Percentiles rank a stretch among this genome's conserved stretches.
These are phyloP conservation scores for Pangasius macronema DNA, from an alignment of 2,797 vertebrate species.

Conservation along the genomic window DNA sequence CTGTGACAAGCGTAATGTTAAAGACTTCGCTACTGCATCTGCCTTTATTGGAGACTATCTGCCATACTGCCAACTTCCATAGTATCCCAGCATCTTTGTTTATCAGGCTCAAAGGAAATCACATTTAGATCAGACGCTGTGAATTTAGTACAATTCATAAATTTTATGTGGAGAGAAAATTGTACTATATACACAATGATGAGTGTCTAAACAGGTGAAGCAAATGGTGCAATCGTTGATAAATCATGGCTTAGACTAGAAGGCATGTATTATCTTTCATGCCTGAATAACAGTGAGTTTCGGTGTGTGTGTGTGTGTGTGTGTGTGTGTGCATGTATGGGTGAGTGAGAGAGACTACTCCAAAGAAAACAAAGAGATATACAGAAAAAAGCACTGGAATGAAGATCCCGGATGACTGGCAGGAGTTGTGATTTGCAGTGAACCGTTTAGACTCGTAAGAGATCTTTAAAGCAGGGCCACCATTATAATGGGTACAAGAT, in stretches of 20 bases:
- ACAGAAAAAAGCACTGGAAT: slow-evolving; percentile 45
- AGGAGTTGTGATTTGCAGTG: slow-evolving; percentile 51
- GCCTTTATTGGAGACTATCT: neutral
- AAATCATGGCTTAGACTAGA: slow-evolving; percentile 21
- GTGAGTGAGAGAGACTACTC: neutral
- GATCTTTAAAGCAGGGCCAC: slow-evolving; percentile 39
- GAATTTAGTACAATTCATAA: neutral
- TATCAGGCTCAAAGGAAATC: neutral
- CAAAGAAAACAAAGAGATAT: slow-evolving; percentile 19
- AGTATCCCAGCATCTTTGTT: neutral
- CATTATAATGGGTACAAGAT: slow-evolving; percentile 56
- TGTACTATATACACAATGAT: slow-evolving; percentile 5
- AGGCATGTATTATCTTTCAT: slow-evolving; percentile 32
- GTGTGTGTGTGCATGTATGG: neutral
- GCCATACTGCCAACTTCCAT: neutral
- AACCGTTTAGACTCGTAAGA: slow-evolving; percentile 45
- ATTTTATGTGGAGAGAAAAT: neutral
- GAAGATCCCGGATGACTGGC: slow-evolving; percentile 57
- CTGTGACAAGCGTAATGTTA: neutral
- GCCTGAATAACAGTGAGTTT: slow-evolving; percentile 25
- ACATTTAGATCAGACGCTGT: neutral
- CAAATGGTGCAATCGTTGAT: neutral
- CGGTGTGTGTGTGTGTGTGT: neutral
- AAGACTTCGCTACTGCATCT: neutral
- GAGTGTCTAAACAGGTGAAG: neutral